Percentiles rank a stretch among this genome's conserved stretches.
Conservation (phyloP, 1,140 invertebrate species). For the Drosophila nikananu region DNA sequence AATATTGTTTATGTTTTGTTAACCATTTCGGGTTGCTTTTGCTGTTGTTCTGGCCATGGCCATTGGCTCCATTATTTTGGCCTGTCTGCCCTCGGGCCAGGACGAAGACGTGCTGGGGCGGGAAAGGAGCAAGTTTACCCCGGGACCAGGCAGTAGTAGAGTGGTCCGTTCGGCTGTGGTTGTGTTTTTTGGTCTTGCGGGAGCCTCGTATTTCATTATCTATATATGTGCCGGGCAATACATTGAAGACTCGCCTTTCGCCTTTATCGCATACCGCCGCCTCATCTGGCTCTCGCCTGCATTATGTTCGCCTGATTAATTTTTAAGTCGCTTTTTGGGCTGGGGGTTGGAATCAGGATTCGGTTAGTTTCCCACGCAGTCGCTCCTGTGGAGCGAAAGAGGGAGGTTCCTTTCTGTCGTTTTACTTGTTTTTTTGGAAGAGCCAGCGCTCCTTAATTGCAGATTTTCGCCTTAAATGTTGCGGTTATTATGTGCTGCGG, state of each 20-base stretch:
- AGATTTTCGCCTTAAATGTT: slow-evolving; percentile 73
- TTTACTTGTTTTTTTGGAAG: slow-evolving; percentile 11
- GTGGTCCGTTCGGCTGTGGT: slow-evolving; percentile 26
- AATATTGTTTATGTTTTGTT: slow-evolving; percentile 37
- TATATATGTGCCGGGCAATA: slow-evolving; percentile 37
- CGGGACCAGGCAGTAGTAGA: background rate
- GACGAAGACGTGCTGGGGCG: slow-evolving; percentile 11
- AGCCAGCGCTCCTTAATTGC: slow-evolving; percentile 60
- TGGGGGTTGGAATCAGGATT: slow-evolving; percentile 4
- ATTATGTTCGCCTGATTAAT: slow-evolving; percentile 80
- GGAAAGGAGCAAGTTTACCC: slow-evolving; percentile 14
- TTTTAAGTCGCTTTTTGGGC: slow-evolving; percentile 49
- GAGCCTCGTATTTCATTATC: slow-evolving; percentile 54
- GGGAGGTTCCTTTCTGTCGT: background rate
- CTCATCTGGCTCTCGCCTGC: slow-evolving; percentile 61
- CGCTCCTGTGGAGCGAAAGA: background rate
- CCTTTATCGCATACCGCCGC: slow-evolving; percentile 71
- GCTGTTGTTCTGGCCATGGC: slow-evolving; percentile 45
- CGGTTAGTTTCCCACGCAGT: slow-evolving; percentile 61
- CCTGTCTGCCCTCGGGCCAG: slow-evolving; percentile 36
- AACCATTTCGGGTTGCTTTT: slow-evolving; percentile 39
- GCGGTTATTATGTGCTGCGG: slow-evolving; percentile 60
- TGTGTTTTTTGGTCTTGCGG: slow-evolving; percentile 27
- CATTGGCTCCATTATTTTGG: slow-evolving; percentile 58
- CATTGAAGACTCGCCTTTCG: slow-evolving; percentile 56